phyloP scores from a whole-genome alignment of 2,113 vertebrate species.

The Pluvialis apricaria region DNA sequence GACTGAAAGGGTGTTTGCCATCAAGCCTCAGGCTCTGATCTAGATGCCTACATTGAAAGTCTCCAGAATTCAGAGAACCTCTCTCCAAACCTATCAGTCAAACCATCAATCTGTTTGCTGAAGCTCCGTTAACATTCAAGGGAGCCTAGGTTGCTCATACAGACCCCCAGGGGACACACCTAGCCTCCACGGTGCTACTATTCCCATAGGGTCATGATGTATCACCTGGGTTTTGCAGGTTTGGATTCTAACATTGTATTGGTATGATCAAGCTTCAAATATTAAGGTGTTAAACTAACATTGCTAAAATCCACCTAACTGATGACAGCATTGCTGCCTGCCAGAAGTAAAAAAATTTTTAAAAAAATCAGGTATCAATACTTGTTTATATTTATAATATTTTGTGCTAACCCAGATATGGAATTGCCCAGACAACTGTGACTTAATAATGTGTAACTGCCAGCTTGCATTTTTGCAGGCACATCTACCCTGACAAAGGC shows the following conservation, averaged over 20 bases:
- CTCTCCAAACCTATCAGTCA: not conserved
- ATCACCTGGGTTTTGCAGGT: not conserved
- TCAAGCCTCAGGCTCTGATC: not conserved
- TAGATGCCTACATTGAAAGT: not conserved
- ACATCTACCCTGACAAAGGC: conserved; percentile 51
- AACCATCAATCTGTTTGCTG: not conserved
- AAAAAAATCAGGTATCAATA: not conserved
- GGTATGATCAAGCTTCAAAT: not conserved
- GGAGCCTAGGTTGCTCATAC: not conserved
- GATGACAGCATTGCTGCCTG: not conserved
- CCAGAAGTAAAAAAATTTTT: not conserved
- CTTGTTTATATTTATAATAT: conserved; percentile 22
- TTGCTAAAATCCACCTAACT: not conserved
- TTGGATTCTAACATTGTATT: not conserved
- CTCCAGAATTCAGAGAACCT: not conserved
- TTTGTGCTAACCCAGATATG: not conserved
- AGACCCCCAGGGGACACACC: not conserved
- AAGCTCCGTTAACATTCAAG: not conserved
- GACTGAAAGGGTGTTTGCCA: not conserved
- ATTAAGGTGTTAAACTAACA: not conserved
- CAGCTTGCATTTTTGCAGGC: conserved; percentile 59
- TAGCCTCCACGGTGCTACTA: not conserved
- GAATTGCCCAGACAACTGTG: conserved; percentile 43
- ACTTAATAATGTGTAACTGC: conserved; percentile 47
- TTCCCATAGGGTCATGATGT: not conserved